These are phyloP conservation scores for Verasper variegatus DNA, from an alignment of 2,113 vertebrate genomes.

Conservation along the genomic window DNA sequence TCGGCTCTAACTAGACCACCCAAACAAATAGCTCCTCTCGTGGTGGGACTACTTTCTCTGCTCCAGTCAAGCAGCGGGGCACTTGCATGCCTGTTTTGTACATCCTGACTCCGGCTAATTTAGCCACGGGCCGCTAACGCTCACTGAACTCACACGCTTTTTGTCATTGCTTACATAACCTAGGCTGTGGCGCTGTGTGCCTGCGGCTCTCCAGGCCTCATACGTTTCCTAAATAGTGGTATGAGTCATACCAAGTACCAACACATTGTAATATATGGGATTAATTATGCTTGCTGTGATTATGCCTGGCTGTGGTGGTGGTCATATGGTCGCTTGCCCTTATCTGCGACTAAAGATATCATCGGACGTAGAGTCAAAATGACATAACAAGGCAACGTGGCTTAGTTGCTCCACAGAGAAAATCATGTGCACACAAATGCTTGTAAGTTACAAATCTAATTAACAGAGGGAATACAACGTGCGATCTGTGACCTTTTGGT, in stretches of 20 bases:
- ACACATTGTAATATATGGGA: slow-evolving; percentile 38
- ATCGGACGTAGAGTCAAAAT: not conserved
- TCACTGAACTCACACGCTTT: slow-evolving; percentile 40
- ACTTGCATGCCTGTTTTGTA: slow-evolving; percentile 37
- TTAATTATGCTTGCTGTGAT: slow-evolving; percentile 51
- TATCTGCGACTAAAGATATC: slow-evolving; percentile 19
- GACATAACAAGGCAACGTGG: not conserved
- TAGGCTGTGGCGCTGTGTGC: slow-evolving; percentile 4
- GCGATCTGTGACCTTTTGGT: slow-evolving; percentile 19
- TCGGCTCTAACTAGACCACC: slow-evolving; percentile 74
- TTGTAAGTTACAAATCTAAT: slow-evolving; percentile 45
- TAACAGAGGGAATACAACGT: slow-evolving; percentile 31
- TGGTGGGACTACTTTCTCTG: slow-evolving; percentile 39
- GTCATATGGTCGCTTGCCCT: slow-evolving; percentile 15
- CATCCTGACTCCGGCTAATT: slow-evolving; percentile 50
- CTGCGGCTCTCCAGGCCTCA: slow-evolving; percentile 20
- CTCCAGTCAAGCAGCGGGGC: slow-evolving; percentile 50
- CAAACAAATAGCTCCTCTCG: slow-evolving; percentile 72
- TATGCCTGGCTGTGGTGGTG: not conserved
- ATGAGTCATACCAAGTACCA: slow-evolving; percentile 50
- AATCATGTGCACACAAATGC: slow-evolving; percentile 18
- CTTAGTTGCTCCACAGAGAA: slow-evolving; percentile 10
- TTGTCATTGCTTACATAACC: slow-evolving; percentile 55
- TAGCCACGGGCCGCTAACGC: slow-evolving; percentile 50
- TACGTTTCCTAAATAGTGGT: slow-evolving; percentile 45